Evolutionary conservation across 2,888 invertebrate genomes (phyloP), one percentile per base, ranked within the genome.

Genomic region (Drosophila pegasa): DNA sequence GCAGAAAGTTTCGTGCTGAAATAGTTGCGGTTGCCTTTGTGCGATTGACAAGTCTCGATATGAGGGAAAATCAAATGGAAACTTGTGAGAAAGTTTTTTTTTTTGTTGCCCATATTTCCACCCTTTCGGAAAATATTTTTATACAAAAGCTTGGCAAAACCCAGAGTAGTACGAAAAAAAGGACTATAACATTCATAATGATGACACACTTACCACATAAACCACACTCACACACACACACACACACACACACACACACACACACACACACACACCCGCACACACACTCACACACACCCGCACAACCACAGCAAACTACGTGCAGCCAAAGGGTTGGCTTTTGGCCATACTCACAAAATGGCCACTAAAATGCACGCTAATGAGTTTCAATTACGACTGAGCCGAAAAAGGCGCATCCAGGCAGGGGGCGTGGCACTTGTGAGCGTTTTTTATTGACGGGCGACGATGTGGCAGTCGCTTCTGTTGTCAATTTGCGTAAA

Each of bases 301-400:
- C 41, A 47, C 55, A 50, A 50, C 61, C 70, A 55, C 56, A 69
- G 45, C 48, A 48, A 74, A 78, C 75, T 70, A 58, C 40, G 16
- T 25, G 41, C 18, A 9, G 10, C 56, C 73, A 77, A 88, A 86
- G 87, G 88, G 87, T 88, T 87, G 73, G 38, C 35, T 57, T 66
- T 62, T 45, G 31, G 63, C 51, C 40, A 51, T 52, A 62, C 62
- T 65, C 64, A 51, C 69, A 76, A 80, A 87, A 88, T 70, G 67
- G 87, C 85, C 83, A 78, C 89, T 84, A 88, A 86, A 89, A 79
- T 80, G 78, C 83, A 80, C 89, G 79, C 89, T 89, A 86, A 86
- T 86, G 86, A 86, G 86, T 86, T 86, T 86, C 86, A 87, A 86
- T 89, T 89, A 89, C 86, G 66, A 70, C 73, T 71, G 75, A 55